phyloP scores from a whole-genome alignment of 2,888 invertebrate genomes.

The Hymenopus coronatus region DNA sequence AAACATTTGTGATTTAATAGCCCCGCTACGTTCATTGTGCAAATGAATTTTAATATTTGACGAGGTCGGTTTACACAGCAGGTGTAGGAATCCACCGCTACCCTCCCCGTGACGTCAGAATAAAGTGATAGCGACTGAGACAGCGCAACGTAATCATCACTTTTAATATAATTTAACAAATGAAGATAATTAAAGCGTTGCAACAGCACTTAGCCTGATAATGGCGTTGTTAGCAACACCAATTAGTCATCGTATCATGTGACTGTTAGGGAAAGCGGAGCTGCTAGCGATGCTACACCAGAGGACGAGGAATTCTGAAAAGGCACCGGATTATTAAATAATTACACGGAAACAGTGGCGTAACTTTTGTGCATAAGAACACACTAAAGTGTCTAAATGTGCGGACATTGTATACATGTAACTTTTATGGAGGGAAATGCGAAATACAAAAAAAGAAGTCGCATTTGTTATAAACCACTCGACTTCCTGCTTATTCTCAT shows the following conservation, averaged over 20 bases:
- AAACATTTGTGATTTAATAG: neutral
- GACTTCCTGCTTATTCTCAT: too few species aligned
- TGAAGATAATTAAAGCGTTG: constrained; percentile 3
- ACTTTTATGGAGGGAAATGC: too few species aligned
- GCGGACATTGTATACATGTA: too few species aligned
- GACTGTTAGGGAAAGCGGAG: neutral
- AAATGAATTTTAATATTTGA: neutral
- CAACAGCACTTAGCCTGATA: constrained; percentile 1
- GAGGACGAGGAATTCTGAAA: neutral
- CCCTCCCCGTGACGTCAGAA: neutral
- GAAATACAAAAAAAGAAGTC: too few species aligned
- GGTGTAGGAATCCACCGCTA: neutral
- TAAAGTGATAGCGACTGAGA: neutral
- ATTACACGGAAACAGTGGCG: neutral
- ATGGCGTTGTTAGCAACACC: neutral
- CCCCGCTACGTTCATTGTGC: neutral
- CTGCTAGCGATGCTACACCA: neutral
- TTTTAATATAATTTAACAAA: constrained; percentile 10
- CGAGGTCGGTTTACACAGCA: neutral
- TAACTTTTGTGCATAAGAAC: neutral
- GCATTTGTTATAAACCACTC: too few species aligned
- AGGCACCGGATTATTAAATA: neutral
- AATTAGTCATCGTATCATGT: constrained; percentile 2
- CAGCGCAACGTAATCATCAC: neutral
- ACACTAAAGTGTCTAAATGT: neutral